Evolutionary conservation across 53 echinoderm and acorn worm species (phyloP).

Genomic region (Echinometra lucunter): DNA sequence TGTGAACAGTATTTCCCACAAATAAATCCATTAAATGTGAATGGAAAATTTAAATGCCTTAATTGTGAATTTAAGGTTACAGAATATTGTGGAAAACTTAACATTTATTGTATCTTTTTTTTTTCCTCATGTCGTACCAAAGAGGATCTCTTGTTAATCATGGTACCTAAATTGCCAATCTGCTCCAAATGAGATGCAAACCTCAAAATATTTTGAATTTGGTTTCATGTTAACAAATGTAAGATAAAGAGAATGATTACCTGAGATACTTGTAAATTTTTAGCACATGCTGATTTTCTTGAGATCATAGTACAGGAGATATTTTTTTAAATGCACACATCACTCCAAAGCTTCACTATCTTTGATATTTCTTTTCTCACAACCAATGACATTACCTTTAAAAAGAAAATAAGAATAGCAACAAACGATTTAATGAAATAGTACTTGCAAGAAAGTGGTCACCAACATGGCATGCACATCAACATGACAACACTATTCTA

Average conservation of each 20-base stretch:
- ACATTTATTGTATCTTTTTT: no score
- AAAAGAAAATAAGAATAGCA: neutral
- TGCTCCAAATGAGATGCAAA: no score
- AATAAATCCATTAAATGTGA: neutral
- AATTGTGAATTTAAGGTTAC: no score
- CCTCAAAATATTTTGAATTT: neutral
- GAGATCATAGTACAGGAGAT: neutral
- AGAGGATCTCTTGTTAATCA: no score
- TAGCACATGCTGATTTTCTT: neutral
- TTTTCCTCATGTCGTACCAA: no score
- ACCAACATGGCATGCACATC: constrained; percentile 50
- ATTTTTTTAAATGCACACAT: neutral
- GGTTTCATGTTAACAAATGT: neutral
- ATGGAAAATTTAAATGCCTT: no score
- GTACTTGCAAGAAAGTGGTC: constrained; percentile 41
- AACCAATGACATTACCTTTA: neutral
- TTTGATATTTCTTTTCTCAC: neutral
- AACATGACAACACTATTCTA: constrained; percentile 53
- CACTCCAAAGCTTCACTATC: neutral
- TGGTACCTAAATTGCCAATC: no score
- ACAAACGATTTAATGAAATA: neutral
- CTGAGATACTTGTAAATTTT: neutral
- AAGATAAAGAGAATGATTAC: neutral
- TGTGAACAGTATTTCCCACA: neutral
- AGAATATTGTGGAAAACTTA: no score